Evolutionary conservation across 1,140 invertebrate species (phyloP), one percentile per base, ranked within the genome.

Genomic region (Neotoxoptera formosana): DNA sequence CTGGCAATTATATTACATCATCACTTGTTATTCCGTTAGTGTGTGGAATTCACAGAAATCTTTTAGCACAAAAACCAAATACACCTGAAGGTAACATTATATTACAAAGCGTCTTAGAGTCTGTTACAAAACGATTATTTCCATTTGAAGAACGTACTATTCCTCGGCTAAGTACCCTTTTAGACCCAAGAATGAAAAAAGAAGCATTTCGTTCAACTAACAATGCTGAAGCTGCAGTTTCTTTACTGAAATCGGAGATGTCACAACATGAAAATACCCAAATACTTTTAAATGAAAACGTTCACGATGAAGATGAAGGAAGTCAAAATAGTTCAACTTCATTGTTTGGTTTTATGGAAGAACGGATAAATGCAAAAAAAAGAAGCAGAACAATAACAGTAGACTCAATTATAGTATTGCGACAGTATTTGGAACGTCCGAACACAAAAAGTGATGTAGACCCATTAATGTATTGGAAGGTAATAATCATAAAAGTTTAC

Each of bases 241-340:
- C n/a, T 8, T 76, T 76, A 76, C 67, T 76, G 9, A 76, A 76
- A 76, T 76, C 67, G 34, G 67, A 76, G n/a, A 76, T 76, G n/a
- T 9, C 67, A n/a, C 67, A n/a, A 34, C 67, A 76, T 76, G 67
- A 76, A 76, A 76, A 76, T 76, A 76, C 7, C n/a, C 30, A 76
- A 11, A n/a, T n/a, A 76, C 34, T 76, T 34, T 76, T 76, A 76
- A 76, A 76, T 34, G n/a, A 34, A n/a, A 34, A 76, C 14, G 34
- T 34, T 76, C n/a, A 4, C 34, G 30, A 76, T 34, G 67, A 76
- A 76, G 67, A 76, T n/a, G n/a, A 76, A 34, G 67, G 9, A 76
- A 34, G n/a, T 76, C 67, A 76, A 76, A 76, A n/a, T 76, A 76
- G n/a, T 76, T 76, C n/a, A n/a, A 76, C n/a, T 60, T 76, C 67